Evolutionary conservation across 2,797 vertebrate species (phyloP).

Genomic region (Micrastur ruficollis): DNA sequence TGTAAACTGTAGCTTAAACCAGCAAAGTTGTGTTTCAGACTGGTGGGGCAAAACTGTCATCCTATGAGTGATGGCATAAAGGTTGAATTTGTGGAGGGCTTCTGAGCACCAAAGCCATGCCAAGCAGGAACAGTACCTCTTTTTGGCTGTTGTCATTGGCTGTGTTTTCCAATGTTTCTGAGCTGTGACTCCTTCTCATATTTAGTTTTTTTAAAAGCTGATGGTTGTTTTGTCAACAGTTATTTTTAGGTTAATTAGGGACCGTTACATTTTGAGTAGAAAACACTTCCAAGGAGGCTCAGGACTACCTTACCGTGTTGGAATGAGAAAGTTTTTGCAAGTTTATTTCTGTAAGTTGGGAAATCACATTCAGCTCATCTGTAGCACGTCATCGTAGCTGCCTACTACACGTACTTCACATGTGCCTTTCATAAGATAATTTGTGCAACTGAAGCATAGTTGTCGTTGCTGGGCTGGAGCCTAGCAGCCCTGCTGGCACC

Average conservation of each 20-base stretch:
- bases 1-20: background rate
- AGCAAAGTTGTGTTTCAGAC: background rate
- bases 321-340: background rate
- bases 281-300: background rate
- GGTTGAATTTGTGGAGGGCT: background rate
- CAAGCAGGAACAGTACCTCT: background rate
- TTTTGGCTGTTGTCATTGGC: background rate
- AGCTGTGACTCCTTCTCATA: background rate
- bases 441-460: background rate
- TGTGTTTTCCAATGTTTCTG: background rate
- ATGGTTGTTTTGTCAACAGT: background rate
- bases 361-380: background rate
- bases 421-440: background rate
- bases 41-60: background rate
- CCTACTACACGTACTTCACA: background rate
- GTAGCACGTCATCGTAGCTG: background rate
- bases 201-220: background rate
- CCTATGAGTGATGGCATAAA: fast-evolving
- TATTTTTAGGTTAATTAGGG: slow-evolving; percentile 9
- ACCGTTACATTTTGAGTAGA: background rate
- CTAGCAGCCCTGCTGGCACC: slow-evolving; percentile 1
- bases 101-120: background rate
- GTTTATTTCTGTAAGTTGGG: background rate
- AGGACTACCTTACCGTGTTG: background rate
- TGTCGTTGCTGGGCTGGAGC: background rate